These are phyloP conservation scores for Brachyptera putata DNA, from an alignment of 2,888 invertebrate species.

Conservation along the genomic window DNA sequence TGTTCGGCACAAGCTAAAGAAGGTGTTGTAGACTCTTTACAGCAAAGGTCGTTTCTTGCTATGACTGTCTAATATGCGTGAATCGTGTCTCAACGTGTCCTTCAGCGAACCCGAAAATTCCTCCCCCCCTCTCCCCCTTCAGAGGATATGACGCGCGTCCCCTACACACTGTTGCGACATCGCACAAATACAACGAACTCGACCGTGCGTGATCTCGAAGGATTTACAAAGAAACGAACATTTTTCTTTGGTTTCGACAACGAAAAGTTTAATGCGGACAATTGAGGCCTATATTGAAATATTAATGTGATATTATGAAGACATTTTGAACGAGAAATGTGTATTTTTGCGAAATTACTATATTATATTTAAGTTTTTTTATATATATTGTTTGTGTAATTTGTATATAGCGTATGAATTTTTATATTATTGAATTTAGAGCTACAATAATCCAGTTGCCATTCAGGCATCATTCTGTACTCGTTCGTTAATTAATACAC, in stretches of 20 bases:
- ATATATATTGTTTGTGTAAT: too few relatives aligned
- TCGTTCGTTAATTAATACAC: too few relatives aligned
- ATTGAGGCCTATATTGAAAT: not conserved
- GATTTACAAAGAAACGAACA: too few relatives aligned
- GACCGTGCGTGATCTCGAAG: too few relatives aligned
- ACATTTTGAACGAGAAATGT: constrained; percentile 14
- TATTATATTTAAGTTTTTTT: too few relatives aligned
- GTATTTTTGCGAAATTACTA: not conserved
- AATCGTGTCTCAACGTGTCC: not conserved
- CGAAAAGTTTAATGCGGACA: not conserved
- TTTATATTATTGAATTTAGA: too few relatives aligned
- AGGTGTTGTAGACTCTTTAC: constrained; percentile 43
- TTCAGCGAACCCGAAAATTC: not conserved
- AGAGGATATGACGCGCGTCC: not conserved
- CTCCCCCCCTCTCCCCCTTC: not conserved
- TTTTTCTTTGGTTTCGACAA: too few relatives aligned
- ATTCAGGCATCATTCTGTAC: too few relatives aligned
- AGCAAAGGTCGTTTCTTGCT: constrained; percentile 51
- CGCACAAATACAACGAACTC: too few relatives aligned
- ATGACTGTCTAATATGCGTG: constrained; percentile 49
- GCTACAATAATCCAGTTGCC: too few relatives aligned
- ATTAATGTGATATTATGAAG: constrained; percentile 9
- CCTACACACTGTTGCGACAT: not conserved
- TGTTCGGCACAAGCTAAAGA: constrained; percentile 54
- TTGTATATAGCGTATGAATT: not conserved